phyloP scores from a whole-genome alignment of 2,113 vertebrate species.

The Anarrhichthys ocellatus region DNA sequence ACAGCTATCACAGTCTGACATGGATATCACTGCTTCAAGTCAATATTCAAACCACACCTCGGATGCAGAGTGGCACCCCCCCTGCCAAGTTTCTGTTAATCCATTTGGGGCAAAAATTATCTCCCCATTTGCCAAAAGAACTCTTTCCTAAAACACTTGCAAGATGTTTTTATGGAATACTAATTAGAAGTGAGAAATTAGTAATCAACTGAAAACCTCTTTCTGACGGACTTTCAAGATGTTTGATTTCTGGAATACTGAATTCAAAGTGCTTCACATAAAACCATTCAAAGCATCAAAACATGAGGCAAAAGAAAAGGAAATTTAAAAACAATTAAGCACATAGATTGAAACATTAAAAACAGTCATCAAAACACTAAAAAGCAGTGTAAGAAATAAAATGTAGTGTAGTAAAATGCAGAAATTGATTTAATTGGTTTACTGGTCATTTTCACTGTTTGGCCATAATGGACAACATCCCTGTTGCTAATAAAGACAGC shows the following conservation, averaged over 20 bases:
- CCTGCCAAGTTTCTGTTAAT: constrained; percentile 49
- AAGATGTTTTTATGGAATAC: constrained; percentile 34
- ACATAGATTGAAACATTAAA: too few relatives aligned
- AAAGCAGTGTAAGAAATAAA: too few relatives aligned
- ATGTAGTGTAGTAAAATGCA: too few relatives aligned
- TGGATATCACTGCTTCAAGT: constrained; percentile 38
- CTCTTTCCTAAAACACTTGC: constrained; percentile 34
- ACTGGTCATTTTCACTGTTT: not conserved
- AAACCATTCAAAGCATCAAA: too few relatives aligned
- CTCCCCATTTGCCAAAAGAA: constrained; percentile 29
- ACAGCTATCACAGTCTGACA: constrained; percentile 46
- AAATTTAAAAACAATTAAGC: too few relatives aligned
- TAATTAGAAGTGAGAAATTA: constrained; percentile 36
- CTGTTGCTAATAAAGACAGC: constrained; percentile 50
- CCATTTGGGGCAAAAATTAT: constrained; percentile 46
- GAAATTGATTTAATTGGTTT: not conserved
- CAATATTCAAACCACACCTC: constrained; percentile 61
- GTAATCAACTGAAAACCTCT: not conserved
- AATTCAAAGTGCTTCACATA: not conserved
- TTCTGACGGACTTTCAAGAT: not conserved
- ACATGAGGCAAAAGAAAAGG: too few relatives aligned
- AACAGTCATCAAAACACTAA: too few relatives aligned
- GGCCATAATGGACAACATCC: constrained; percentile 23
- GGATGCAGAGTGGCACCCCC: constrained; percentile 20
- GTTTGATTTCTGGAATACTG: constrained; percentile 7